These are phyloP conservation scores for Psittacara wagleri DNA, from an alignment of 2,113 vertebrate species.

Conservation along the genomic window DNA sequence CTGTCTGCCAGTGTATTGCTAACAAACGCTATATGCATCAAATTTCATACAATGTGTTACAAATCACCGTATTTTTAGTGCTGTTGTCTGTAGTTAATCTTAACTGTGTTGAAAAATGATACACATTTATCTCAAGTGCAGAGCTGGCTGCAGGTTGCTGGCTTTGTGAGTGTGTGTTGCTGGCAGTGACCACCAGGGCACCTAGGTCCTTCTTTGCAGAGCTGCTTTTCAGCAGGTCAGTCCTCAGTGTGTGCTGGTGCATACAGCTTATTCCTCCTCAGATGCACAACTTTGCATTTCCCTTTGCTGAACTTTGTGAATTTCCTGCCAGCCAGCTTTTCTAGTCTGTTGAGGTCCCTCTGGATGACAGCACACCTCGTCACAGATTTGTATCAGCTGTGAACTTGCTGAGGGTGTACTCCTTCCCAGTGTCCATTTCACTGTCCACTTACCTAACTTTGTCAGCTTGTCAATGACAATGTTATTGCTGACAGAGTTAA, in stretches of 20 bases:
- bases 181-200: not conserved
- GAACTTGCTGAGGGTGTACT: not conserved
- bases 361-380: not conserved
- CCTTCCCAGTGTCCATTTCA: not conserved
- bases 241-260: not conserved
- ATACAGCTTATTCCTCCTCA: not conserved
- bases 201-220: not conserved
- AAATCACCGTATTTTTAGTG: not conserved
- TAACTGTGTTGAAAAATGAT: conserved; percentile 27
- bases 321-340: not conserved
- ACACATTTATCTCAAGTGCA: not conserved
- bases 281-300: not conserved
- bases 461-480: not conserved
- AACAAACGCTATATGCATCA: not conserved
- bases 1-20: not conserved
- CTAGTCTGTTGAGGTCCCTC: not conserved
- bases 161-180: not conserved
- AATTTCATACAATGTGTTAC: not conserved
- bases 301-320: not conserved
- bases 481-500: not conserved
- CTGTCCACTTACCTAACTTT: not conserved
- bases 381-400: not conserved
- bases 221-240: not conserved
- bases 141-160: not conserved
- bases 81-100: conserved; percentile 25